These are phyloP conservation scores for Dasyprocta punctata DNA, from an alignment of 2,113 vertebrate species.

Conservation along the genomic window DNA sequence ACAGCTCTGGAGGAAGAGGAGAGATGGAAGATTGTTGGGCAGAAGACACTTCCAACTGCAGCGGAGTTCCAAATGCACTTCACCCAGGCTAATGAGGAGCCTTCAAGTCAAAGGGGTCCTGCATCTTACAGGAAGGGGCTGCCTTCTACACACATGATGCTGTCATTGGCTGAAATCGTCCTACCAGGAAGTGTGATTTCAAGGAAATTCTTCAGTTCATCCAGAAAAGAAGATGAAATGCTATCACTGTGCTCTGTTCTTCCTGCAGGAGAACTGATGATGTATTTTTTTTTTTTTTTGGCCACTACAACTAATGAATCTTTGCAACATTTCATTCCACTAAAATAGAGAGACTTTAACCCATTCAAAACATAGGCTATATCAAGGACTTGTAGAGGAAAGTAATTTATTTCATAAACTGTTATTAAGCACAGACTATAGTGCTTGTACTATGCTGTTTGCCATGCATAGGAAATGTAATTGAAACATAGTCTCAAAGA, in stretches of 20 bases:
- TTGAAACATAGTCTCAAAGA: conserved; percentile 19
- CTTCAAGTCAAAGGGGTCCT: neutral
- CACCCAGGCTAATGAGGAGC: neutral
- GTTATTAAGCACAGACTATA: neutral
- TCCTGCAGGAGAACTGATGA: neutral
- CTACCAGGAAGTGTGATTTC: neutral
- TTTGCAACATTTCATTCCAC: neutral
- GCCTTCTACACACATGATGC: neutral
- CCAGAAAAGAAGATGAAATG: neutral
- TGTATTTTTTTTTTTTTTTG: neutral
- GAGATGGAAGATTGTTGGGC: neutral
- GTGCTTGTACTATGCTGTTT: neutral
- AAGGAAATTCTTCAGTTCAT: neutral
- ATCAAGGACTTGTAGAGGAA: neutral
- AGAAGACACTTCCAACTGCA: neutral
- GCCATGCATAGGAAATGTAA: neutral
- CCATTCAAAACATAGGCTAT: neutral
- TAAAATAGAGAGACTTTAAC: neutral
- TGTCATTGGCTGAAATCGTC: neutral
- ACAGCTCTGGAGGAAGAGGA: neutral
- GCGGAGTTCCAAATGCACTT: neutral
- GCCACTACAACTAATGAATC: neutral
- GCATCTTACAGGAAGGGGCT: neutral
- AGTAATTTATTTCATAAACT: conserved; percentile 32
- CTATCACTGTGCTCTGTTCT: neutral